A percentile compares a stretch with the other conserved stretches of the same genome.
phyloP scores from a whole-genome alignment of 2,113 vertebrate species.

The Psittacula cyanocephala region DNA sequence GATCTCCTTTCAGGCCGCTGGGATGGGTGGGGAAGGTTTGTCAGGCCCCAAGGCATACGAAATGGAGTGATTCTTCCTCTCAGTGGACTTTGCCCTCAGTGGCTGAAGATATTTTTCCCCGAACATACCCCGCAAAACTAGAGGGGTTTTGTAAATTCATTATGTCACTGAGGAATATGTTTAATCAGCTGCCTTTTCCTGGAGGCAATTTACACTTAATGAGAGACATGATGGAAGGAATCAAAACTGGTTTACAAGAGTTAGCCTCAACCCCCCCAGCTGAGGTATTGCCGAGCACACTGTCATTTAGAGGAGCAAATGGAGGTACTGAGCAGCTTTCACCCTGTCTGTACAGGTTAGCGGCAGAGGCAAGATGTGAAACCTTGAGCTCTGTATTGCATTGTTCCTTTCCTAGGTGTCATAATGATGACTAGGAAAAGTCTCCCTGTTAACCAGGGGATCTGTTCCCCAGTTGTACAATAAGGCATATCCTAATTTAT shows the following conservation, averaged over 20 bases:
- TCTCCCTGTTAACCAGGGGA: neutral
- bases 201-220: conserved; percentile 37
- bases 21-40: neutral
- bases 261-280: neutral
- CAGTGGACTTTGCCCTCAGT: fast-evolving
- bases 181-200: conserved; percentile 71
- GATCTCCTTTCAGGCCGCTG: neutral
- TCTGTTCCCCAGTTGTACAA: neutral
- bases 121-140: conserved; percentile 50
- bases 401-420: neutral
- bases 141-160: conserved; percentile 62
- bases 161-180: conserved; percentile 67
- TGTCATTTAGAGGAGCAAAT: neutral
- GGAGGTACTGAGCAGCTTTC: neutral
- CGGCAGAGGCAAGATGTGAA: neutral
- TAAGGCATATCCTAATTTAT: neutral
- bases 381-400: neutral
- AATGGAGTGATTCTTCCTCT: neutral
- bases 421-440: neutral
- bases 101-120: conserved; percentile 64
- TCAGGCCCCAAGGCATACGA: neutral
- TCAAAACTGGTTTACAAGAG: neutral
- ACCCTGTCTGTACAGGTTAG: neutral
- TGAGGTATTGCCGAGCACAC: neutral
- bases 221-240: conserved; percentile 41